Conservation (phyloP, 2,113 vertebrate species). For the Albula glossodonta region DNA sequence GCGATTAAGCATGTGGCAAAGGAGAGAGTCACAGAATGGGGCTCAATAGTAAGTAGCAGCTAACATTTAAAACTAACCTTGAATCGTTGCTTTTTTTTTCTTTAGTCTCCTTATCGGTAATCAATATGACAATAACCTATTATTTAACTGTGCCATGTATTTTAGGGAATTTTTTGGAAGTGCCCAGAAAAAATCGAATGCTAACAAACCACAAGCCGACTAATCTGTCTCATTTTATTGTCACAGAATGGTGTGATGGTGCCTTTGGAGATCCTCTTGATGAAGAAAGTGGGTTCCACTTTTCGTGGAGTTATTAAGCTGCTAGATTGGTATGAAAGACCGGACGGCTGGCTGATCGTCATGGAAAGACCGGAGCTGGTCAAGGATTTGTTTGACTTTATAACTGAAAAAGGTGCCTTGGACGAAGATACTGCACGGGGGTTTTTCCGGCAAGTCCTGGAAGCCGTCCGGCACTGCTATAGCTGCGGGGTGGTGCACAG, state of each 20-base stretch:
- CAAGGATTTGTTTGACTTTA: slow-evolving; percentile 96
- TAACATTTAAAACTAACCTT: background rate
- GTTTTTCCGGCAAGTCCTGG: slow-evolving; percentile 93
- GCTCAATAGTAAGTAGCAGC: slow-evolving; percentile 81
- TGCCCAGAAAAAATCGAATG: background rate
- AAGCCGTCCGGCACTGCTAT: slow-evolving; percentile 93
- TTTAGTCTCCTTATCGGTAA: background rate
- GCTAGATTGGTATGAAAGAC: slow-evolving; percentile 92
- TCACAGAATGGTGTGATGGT: slow-evolving; percentile 82
- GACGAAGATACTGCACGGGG: slow-evolving; percentile 88
- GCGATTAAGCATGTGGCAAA: slow-evolving; percentile 92
- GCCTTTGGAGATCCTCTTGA: slow-evolving; percentile 89
- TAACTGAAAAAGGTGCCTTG: slow-evolving; percentile 93
- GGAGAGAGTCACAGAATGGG: slow-evolving; percentile 92
- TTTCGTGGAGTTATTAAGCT: slow-evolving; percentile 92
- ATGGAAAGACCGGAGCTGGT: slow-evolving; percentile 93
- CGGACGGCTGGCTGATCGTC: slow-evolving; percentile 90
- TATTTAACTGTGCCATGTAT: background rate
- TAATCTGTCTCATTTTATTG: background rate
- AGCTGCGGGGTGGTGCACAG: slow-evolving; percentile 90
- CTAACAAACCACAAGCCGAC: background rate
- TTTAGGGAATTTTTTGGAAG: too few relatives aligned
- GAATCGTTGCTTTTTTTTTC: background rate
- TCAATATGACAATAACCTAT: background rate
- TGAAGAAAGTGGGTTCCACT: slow-evolving; percentile 91